Evolutionary conservation across 2,113 vertebrate species (phyloP).

Genomic region (Melanostigma gelatinosum): DNA sequence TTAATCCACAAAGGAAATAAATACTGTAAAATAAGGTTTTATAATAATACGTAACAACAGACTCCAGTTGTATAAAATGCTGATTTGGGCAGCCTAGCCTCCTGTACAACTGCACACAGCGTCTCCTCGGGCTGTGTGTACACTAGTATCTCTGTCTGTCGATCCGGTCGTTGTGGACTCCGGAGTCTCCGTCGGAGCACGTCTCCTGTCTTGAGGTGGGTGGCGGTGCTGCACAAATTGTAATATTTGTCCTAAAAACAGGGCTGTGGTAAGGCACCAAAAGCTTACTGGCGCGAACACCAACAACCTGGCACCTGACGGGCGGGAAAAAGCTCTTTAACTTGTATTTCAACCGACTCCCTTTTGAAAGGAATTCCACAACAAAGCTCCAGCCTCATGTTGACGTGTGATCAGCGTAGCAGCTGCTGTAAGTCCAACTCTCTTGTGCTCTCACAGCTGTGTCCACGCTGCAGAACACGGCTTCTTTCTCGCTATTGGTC

Average conservation of each 20-base stretch:
- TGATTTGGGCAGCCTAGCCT: neutral
- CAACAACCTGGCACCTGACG: neutral
- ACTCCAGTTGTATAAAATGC: neutral
- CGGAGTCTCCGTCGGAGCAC: conserved; percentile 41
- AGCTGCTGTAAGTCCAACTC: neutral
- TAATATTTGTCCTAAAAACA: too few species aligned
- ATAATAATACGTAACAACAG: neutral
- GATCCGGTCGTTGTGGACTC: neutral
- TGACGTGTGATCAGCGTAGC: neutral
- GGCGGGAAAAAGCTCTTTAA: neutral
- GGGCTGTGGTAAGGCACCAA: neutral
- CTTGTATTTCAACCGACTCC: neutral
- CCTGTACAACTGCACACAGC: neutral
- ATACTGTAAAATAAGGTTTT: neutral
- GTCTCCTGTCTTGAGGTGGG: conserved; percentile 58
- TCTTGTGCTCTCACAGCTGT: conserved; percentile 20
- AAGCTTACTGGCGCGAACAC: too few species aligned
- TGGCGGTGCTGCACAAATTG: conserved; percentile 16
- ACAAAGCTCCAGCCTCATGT: neutral
- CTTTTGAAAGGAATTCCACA: neutral
- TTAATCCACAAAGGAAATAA: neutral
- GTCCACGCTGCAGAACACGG: neutral
- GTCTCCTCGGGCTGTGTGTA: neutral
- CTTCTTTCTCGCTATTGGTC: neutral
- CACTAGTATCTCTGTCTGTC: neutral